Percentiles rank a stretch among this genome's conserved stretches.
phyloP scores from a whole-genome alignment of 2,113 vertebrate genomes.

The Anas platyrhynchos region DNA sequence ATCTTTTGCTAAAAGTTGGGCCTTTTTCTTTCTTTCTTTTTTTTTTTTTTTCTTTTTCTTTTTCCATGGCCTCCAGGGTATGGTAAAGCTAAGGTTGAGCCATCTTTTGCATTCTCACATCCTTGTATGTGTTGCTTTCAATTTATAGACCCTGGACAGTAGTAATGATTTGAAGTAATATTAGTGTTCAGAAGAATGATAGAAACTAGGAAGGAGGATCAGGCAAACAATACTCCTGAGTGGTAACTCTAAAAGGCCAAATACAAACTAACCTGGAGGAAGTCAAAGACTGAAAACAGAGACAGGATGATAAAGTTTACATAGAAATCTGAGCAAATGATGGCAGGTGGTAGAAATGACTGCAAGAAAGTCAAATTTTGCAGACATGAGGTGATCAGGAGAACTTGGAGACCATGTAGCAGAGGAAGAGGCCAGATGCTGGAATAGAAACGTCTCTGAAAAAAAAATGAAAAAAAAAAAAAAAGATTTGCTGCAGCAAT shows the following conservation, averaged over 20 bases:
- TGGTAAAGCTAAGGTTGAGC: not conserved
- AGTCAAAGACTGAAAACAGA: not conserved
- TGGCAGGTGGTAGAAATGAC: not conserved
- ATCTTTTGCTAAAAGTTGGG: not conserved
- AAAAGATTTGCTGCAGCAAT: not conserved
- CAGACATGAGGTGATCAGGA: not conserved
- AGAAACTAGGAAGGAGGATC: not conserved
- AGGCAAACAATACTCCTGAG: not conserved
- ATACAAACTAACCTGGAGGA: not conserved
- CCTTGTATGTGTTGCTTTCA: not conserved
- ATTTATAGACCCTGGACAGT: not conserved
- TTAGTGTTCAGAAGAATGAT: not conserved
- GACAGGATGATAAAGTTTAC: not conserved
- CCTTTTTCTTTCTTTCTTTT: not conserved
- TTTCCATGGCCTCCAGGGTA: not conserved
- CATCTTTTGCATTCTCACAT: not conserved
- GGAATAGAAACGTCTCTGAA: not conserved
- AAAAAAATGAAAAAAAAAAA: no score
- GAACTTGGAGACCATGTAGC: not conserved
- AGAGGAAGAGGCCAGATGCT: not conserved
- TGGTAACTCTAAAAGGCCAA: not conserved
- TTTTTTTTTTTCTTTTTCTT: not conserved
- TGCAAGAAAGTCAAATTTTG: not conserved
- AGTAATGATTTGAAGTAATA: not conserved
- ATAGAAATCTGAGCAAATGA: not conserved